A percentile compares a stretch with the other conserved stretches of the same genome.
These are phyloP conservation scores for Hylaea fasciaria DNA, from an alignment of 2,888 invertebrate species.

Conservation along the genomic window DNA sequence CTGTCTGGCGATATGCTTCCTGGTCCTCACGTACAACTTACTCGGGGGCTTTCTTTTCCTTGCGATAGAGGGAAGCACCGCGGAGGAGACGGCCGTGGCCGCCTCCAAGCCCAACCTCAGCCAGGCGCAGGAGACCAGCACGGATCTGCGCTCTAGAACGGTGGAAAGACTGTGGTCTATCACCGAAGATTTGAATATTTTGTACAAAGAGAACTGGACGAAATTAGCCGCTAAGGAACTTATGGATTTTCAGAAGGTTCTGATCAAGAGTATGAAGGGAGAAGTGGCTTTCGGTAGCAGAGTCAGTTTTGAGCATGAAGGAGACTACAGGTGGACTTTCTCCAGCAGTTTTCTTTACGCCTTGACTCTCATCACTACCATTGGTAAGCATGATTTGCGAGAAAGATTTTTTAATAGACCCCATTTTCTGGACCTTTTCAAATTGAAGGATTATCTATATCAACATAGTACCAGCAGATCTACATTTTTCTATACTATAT, in stretches of 20 bases:
- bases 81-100: conserved; percentile 86
- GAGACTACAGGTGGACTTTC: conserved; percentile 93
- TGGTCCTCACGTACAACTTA: conserved; percentile 96
- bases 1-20: conserved; percentile 91
- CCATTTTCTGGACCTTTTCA: no score
- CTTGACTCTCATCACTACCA: conserved; percentile 96
- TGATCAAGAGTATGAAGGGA: conserved; percentile 77
- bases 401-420: neutral
- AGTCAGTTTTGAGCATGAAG: conserved; percentile 57
- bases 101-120: conserved; percentile 87
- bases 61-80: conserved; percentile 89
- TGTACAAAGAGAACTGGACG: conserved; percentile 97
- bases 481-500: no score
- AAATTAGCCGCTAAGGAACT: conserved; percentile 94
- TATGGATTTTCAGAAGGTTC: conserved; percentile 90
- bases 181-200: conserved; percentile 93
- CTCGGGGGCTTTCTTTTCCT: conserved; percentile 96
- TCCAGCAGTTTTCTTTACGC: conserved; percentile 97
- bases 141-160: conserved; percentile 87
- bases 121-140: conserved; percentile 78
- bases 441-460: no score
- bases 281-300: conserved; percentile 69
- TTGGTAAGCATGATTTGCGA: conserved; percentile 89
- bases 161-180: conserved; percentile 94
- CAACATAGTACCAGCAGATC: no score